phyloP scores from a whole-genome alignment of 2,797 vertebrate species.

The Hypotaenidia okinawae region DNA sequence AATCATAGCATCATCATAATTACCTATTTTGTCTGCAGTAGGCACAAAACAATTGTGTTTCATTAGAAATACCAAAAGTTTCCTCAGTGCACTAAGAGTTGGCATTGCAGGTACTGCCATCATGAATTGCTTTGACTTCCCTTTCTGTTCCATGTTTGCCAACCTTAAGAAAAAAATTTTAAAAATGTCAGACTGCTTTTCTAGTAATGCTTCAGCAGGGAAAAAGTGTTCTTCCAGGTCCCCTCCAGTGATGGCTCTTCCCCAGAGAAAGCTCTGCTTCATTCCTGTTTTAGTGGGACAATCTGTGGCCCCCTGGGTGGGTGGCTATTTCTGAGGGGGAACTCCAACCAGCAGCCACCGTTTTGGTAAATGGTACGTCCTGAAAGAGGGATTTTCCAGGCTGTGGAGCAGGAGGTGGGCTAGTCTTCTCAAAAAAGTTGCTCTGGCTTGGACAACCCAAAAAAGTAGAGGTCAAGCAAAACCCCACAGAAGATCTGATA shows the following conservation, averaged over 20 bases:
- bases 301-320: rapidly evolving
- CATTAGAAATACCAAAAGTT: neutral
- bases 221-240: neutral
- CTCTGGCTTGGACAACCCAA: neutral
- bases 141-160: neutral
- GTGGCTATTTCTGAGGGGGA: neutral
- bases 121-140: neutral
- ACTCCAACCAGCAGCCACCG: neutral
- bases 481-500: neutral
- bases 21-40: neutral
- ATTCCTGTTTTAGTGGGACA: neutral
- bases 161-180: neutral
- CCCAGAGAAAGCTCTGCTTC: neutral
- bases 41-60: rapidly evolving
- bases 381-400: neutral
- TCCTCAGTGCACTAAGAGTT: neutral
- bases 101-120: neutral
- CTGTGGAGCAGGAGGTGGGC: neutral
- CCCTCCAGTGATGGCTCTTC: rapidly evolving
- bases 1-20: neutral
- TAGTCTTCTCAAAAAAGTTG: neutral
- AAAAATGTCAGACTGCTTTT: neutral
- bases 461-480: neutral
- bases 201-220: neutral
- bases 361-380: rapidly evolving